Evolutionary conservation across 2,888 invertebrate species (phyloP), one percentile per base, ranked within the genome.

Genomic region (Slavum lentiscoides): DNA sequence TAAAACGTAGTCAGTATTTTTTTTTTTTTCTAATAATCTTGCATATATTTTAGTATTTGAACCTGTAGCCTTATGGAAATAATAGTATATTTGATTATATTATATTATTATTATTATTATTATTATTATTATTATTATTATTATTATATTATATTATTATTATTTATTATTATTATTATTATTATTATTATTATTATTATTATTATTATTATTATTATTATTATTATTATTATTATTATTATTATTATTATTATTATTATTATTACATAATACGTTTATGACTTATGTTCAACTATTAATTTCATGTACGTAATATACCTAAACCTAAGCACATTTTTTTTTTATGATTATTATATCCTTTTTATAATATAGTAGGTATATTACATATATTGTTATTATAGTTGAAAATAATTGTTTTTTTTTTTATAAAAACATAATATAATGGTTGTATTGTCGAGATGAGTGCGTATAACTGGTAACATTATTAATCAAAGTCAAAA

Each of bases 401-500:
- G 30, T 59, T 5, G 55, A 59, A 76, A 76, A 76, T 67, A 68
- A 68, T 76, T 76, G 67, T 76, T 59, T 67, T 66, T 75, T 59
- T 74, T 66, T 74, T 74, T 6, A 59, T 59, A 68, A 67, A 67
- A 76, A 68, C 15, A 68, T 49, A 68, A 49, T 43, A 76, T 43
- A 74, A 75, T 76, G 49, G 37, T 67, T 59, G 75, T 76, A 68
- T 59, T 68, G 67, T 68, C 23, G 43, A 76, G 59, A 30, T 72
- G 72, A 76, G 59, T 68, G 49, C 43, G 55, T 59, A 58, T 66
- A 59, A 76, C 75, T 43, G 59, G 68, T 68, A 68, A n/a, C n/a
- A 49, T 76, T 76, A 76, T 76, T 76, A 76, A 76, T 76, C 75
- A 68, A 76, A 76, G 75, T 76, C 75, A 76, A 76, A 76, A 76